phyloP scores from a whole-genome alignment of 2,113 vertebrate genomes.

The Brachypteracias leptosomus region DNA sequence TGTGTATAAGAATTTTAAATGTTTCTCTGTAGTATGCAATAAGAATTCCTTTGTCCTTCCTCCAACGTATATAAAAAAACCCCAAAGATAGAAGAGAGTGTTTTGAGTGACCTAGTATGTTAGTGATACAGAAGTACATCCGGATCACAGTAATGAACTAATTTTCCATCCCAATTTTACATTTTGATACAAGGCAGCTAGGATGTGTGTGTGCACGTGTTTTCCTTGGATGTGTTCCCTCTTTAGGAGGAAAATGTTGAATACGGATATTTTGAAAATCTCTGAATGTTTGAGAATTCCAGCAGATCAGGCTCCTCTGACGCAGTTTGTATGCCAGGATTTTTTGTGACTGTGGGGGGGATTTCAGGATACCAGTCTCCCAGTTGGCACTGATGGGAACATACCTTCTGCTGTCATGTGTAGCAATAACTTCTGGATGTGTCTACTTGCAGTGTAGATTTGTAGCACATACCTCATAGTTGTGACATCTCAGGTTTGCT shows the following conservation, averaged over 20 bases:
- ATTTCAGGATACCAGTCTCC: not conserved
- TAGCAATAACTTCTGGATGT: not conserved
- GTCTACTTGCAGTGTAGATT: not conserved
- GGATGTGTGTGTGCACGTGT: not conserved
- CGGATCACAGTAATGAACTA: not conserved
- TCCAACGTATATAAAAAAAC: not conserved
- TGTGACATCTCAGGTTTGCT: not conserved
- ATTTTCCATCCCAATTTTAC: not conserved
- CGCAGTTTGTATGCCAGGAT: not conserved
- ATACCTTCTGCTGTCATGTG: not conserved
- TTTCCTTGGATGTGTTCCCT: not conserved
- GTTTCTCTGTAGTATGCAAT: not conserved
- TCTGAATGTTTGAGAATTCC: not conserved
- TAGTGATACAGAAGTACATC: not conserved
- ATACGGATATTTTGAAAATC: not conserved
- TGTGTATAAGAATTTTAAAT: not conserved
- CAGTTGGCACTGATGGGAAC: not conserved
- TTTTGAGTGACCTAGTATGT: not conserved
- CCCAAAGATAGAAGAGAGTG: not conserved
- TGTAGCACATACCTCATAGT: not conserved
- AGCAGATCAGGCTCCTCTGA: not conserved
- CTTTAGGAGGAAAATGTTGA: not conserved
- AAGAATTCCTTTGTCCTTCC: not conserved
- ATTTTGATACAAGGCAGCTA: not conserved
- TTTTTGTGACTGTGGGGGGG: accelerated